A percentile compares a stretch with the other conserved stretches of the same genome.
phyloP scores from a whole-genome alignment of 2,113 vertebrate species.

The Neolamprologus variostigma region DNA sequence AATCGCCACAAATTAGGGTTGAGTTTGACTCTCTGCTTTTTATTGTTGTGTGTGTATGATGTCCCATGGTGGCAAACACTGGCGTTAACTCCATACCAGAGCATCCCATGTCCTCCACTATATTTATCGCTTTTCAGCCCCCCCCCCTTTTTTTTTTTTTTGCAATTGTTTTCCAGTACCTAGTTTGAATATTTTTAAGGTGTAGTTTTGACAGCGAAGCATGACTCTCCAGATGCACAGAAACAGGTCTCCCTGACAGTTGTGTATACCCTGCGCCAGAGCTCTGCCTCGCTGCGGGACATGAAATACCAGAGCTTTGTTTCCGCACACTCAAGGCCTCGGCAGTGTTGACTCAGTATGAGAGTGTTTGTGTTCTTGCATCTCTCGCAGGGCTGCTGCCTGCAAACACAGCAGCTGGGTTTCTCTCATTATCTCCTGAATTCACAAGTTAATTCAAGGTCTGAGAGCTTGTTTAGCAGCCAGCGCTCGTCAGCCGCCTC shows the following conservation, averaged over 20 bases:
- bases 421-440: neutral
- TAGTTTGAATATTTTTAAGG: neutral
- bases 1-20: neutral
- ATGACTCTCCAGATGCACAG: neutral
- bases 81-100: neutral
- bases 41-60: neutral
- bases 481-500: neutral
- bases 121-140: neutral
- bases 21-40: neutral
- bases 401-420: neutral
- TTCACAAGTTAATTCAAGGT: neutral
- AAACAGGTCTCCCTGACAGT: neutral
- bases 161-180: neutral
- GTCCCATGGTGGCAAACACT: neutral
- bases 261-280: neutral
- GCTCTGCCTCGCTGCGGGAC: neutral
- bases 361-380: neutral
- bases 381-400: neutral
- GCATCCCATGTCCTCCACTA: neutral
- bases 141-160: neutral
- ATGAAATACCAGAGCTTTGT: neutral
- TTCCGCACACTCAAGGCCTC: neutral
- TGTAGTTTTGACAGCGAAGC: neutral
- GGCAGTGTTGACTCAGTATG: slow-evolving; percentile 1
- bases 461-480: neutral